Evolutionary conservation across 2,113 vertebrate genomes (phyloP), one percentile per base, ranked within the genome.

Genomic region (Burhinus bistriatus): DNA sequence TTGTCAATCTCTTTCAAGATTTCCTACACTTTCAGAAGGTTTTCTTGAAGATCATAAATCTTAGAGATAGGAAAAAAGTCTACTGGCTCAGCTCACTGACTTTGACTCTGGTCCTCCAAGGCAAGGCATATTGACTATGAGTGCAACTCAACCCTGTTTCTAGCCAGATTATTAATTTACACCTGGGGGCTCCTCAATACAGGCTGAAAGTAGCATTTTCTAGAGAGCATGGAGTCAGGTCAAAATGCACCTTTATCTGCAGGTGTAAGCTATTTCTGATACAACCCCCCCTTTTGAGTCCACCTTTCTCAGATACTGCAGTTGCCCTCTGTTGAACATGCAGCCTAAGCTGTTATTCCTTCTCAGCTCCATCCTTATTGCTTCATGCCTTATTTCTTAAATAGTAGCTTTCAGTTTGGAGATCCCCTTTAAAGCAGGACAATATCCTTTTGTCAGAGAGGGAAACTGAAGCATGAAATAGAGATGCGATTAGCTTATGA

Each of bases 41-140:
- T 77, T 77, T 75, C 23, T 59, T 79, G 38, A 93, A 68, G 52
- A 66, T 36, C 17, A 17, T 78, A 29, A 5, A 64, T 34, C 27
- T 38, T 52, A 42, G 38, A 54, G 40, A 42, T 7, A 57, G 36
- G 47, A 20, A 30, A 81, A 71, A 55, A 45, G 29, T 55, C 19
- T 70, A 16, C 62, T 66, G 51, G 12, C 34, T 85, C 52, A 85
- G 15, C 30, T 85, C 49, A 59, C 21, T 64, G 42, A 54, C 14
- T 78, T 87, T 57, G 25, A 38, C 30, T 87, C 78, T 88, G 44
- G 17, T 64, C 9, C 42, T 83, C 47, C 51, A 88, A 51, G 62
- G n/a, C 16, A 76, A 62, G 21, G 27, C 0, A 0, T 29, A 12
- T 29, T 71, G 51, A 45, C 10, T 59, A 21, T 20, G 22, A 86